Conservation (phyloP, 2,113 vertebrate species). For the human (Homo sapiens) region DNA sequence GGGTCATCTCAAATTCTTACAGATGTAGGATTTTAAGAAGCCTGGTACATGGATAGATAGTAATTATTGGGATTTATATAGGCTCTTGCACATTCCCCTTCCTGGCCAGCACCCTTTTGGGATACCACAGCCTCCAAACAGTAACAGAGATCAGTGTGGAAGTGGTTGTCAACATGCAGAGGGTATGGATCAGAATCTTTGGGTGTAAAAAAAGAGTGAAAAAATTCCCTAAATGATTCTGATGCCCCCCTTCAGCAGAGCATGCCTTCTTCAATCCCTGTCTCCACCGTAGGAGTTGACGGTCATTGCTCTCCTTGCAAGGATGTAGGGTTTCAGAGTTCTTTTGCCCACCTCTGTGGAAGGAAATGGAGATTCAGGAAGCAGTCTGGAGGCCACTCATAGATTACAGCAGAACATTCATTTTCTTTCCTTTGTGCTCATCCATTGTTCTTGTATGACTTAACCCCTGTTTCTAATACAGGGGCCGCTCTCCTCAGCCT, state of each 20-base stretch:
- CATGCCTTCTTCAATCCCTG: background rate
- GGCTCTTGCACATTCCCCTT: background rate
- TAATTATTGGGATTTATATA: background rate
- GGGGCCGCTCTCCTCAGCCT: slow-evolving; percentile 91
- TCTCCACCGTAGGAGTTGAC: background rate
- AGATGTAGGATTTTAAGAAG: slow-evolving; percentile 27
- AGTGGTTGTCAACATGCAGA: background rate
- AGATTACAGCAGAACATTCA: background rate
- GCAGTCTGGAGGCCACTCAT: background rate
- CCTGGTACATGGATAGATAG: background rate
- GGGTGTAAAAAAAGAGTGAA: background rate
- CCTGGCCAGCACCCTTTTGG: background rate
- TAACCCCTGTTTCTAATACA: slow-evolving; percentile 70
- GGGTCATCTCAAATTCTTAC: slow-evolving; percentile 40
- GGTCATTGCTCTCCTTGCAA: background rate
- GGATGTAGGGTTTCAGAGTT: background rate
- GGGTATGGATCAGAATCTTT: background rate
- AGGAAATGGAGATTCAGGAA: slow-evolving; percentile 16
- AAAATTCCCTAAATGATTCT: background rate
- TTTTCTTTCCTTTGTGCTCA: background rate
- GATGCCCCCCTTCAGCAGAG: background rate
- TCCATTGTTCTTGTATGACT: background rate
- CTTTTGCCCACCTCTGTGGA: background rate
- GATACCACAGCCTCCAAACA: background rate
- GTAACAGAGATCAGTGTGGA: background rate